These are phyloP conservation scores for Chunga burmeisteri DNA, from an alignment of 2,113 vertebrate species.

Conservation along the genomic window DNA sequence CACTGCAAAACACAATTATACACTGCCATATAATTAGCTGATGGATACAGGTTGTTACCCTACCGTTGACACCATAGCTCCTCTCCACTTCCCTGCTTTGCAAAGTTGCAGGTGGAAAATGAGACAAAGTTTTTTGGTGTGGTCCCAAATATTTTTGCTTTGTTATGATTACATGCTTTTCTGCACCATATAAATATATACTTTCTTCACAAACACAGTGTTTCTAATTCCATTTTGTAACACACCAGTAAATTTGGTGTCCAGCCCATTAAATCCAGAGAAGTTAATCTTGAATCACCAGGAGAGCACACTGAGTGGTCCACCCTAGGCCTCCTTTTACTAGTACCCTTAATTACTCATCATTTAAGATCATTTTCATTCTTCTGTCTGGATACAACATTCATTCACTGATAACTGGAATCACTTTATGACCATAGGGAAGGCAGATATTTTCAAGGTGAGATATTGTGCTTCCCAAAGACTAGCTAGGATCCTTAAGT, in stretches of 20 bases:
- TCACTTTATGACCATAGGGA: not conserved
- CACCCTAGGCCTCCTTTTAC: not conserved
- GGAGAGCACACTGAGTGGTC: not conserved
- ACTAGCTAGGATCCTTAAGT: not conserved
- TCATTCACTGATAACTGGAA: not conserved
- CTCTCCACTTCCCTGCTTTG: not conserved
- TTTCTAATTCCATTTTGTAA: not conserved
- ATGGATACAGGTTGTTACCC: not conserved
- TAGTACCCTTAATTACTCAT: not conserved
- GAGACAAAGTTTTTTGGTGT: not conserved
- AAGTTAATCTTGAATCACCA: not conserved
- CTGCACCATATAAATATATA: not conserved
- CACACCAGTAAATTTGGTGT: not conserved
- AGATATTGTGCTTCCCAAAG: not conserved
- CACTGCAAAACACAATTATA: not conserved
- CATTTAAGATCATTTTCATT: not conserved
- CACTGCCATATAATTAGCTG: not conserved
- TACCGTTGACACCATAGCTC: not conserved
- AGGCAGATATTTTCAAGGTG: not conserved
- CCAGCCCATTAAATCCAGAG: not conserved
- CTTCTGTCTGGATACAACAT: not conserved
- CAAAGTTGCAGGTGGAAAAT: not conserved
- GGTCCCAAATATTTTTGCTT: not conserved
- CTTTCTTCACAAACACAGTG: not conserved
- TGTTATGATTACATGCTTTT: not conserved